These are phyloP conservation scores for Datnioides undecimradiatus DNA, from an alignment of 2,113 vertebrate genomes.

Conservation along the genomic window DNA sequence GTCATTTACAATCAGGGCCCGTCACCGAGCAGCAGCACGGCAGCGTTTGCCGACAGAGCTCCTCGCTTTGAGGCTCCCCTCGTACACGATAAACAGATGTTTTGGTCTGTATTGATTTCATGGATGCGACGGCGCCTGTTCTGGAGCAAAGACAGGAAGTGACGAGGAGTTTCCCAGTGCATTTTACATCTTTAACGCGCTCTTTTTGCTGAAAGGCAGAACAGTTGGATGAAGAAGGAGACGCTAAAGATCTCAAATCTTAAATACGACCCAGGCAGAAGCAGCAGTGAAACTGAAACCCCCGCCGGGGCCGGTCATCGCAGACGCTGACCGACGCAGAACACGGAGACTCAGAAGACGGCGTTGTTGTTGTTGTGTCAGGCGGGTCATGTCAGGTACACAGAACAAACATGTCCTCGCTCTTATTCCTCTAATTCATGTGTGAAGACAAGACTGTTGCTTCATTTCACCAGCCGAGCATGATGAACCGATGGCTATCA, in stretches of 20 bases:
- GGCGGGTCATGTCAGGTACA: neutral
- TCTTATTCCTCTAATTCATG: too few relatives aligned
- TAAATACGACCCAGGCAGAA: too few relatives aligned
- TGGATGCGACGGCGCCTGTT: too few relatives aligned
- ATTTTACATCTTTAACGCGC: too few relatives aligned
- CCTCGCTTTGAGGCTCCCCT: neutral
- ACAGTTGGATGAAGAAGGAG: too few relatives aligned
- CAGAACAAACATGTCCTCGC: too few relatives aligned
- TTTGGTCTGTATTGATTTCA: neutral
- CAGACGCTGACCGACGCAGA: conserved; percentile 15
- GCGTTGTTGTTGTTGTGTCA: neutral
- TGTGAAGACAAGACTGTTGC: neutral
- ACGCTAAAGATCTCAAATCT: too few relatives aligned
- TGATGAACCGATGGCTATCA: neutral
- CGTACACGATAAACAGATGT: too few relatives aligned
- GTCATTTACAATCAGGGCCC: neutral
- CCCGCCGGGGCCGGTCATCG: neutral
- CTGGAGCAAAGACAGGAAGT: too few relatives aligned
- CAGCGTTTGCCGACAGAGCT: neutral
- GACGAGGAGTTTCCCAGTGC: too few relatives aligned
- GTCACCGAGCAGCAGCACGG: neutral
- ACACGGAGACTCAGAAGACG: neutral
- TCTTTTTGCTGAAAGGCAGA: too few relatives aligned
- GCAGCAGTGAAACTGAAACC: conserved; percentile 25
- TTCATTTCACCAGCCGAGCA: neutral